Conservation (phyloP, 2,888 invertebrate species). For the Microdon myrmicae region DNA sequence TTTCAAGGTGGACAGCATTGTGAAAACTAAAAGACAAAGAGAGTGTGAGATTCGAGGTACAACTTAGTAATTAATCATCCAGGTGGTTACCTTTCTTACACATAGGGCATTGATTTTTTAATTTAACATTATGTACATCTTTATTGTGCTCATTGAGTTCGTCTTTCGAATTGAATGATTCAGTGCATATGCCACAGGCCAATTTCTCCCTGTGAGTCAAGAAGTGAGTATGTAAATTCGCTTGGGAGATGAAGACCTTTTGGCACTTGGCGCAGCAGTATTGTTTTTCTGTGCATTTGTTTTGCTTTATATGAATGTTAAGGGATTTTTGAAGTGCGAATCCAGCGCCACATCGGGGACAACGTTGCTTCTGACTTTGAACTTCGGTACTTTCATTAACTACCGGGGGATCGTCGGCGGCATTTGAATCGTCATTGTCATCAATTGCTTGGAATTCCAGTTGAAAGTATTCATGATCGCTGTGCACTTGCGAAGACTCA, state of each 20-base stretch:
- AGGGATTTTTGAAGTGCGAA: slow-evolving; percentile 62
- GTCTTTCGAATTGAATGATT: slow-evolving; percentile 66
- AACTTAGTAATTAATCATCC: background rate
- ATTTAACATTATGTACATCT: slow-evolving; percentile 65
- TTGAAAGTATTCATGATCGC: background rate
- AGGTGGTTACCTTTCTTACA: slow-evolving; percentile 63
- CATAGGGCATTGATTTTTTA: slow-evolving; percentile 69
- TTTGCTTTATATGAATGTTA: slow-evolving; percentile 62
- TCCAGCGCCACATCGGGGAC: slow-evolving; percentile 62
- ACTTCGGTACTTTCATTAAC: background rate
- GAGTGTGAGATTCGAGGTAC: too few species aligned
- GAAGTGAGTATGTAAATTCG: slow-evolving; percentile 70
- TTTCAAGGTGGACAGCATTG: slow-evolving; percentile 71
- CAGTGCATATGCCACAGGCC: slow-evolving; percentile 64
- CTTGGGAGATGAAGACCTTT: slow-evolving; percentile 70
- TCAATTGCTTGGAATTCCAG: slow-evolving; percentile 63
- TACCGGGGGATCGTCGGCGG: background rate
- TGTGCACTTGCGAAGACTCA: background rate
- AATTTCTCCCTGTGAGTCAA: slow-evolving; percentile 56
- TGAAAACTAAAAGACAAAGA: slow-evolving; percentile 60
- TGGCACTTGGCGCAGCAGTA: slow-evolving; percentile 67
- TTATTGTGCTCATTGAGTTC: slow-evolving; percentile 68
- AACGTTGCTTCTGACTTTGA: slow-evolving; percentile 54
- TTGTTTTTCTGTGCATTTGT: slow-evolving; percentile 67
- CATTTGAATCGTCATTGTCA: slow-evolving; percentile 35